These are phyloP conservation scores for Drosophila ironensis DNA, from an alignment of 1,140 invertebrate species.

Conservation along the genomic window DNA sequence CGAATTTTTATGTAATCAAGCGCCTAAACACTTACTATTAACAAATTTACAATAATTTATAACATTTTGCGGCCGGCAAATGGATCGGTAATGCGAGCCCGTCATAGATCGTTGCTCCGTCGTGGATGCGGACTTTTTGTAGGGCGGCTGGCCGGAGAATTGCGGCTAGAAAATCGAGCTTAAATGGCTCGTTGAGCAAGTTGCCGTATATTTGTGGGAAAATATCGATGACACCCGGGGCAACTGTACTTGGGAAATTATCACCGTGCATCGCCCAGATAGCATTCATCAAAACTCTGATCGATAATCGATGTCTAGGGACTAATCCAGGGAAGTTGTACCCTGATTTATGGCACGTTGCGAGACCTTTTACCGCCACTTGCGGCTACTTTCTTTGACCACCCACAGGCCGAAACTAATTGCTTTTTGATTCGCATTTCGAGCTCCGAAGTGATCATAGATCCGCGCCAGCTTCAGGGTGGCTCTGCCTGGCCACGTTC, in stretches of 20 bases:
- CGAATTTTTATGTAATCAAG: conserved; percentile 51
- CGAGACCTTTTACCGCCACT: too few species aligned
- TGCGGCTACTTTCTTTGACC: not conserved
- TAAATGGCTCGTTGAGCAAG: conserved; percentile 48
- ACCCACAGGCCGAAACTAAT: conserved; percentile 32
- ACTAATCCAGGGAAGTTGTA: conserved; percentile 18
- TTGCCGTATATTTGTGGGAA: not conserved
- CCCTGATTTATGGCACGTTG: not conserved
- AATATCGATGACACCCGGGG: not conserved
- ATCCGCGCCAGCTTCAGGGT: conserved; percentile 42
- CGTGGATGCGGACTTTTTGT: not conserved
- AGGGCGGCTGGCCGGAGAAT: not conserved
- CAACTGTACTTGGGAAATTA: conserved; percentile 33
- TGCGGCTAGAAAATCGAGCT: conserved; percentile 34
- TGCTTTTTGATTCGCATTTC: conserved; percentile 45
- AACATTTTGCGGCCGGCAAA: conserved; percentile 24
- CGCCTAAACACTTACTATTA: conserved; percentile 61
- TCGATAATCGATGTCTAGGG: too few species aligned
- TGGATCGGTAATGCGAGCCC: conserved; percentile 25
- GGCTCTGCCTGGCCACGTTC: conserved; percentile 1
- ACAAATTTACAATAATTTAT: conserved; percentile 49
- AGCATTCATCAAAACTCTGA: too few species aligned
- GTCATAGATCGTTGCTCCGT: conserved; percentile 18
- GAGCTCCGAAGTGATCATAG: conserved; percentile 52
- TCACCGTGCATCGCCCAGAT: too few species aligned